Percentiles rank a stretch among this genome's conserved stretches.
These are phyloP conservation scores for Penaeus vannamei DNA, from an alignment of 1,140 invertebrate species.

Conservation along the genomic window DNA sequence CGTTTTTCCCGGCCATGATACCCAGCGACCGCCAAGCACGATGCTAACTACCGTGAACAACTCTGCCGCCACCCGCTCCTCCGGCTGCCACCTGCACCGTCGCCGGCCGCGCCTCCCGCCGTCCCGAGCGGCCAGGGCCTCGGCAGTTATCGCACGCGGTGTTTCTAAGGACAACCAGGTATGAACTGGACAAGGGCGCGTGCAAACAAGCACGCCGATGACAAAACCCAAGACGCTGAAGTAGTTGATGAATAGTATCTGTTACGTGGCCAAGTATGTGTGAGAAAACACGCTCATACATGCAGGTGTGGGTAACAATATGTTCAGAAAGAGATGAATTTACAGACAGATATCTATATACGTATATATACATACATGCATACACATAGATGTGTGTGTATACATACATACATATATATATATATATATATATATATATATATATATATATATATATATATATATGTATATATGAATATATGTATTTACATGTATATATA, in stretches of 20 bases:
- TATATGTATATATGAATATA: neutral
- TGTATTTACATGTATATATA: no score
- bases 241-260: neutral
- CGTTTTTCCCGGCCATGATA: slow-evolving; percentile 64
- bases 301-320: neutral
- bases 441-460: neutral
- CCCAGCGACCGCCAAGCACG: slow-evolving; percentile 51
- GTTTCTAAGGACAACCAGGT: no score
- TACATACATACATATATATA: slow-evolving; percentile 18
- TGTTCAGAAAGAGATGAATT: neutral
- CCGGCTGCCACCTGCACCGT: neutral
- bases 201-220: no score
- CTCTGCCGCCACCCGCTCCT: neutral
- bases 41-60: slow-evolving; percentile 51
- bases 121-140: no score
- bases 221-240: no score
- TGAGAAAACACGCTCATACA: neutral
- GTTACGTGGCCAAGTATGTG: no score
- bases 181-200: no score
- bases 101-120: neutral
- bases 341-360: slow-evolving; percentile 7
- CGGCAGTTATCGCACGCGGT: no score
- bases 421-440: neutral
- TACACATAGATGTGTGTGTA: neutral
- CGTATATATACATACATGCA: neutral